A percentile compares a stretch with the other conserved stretches of the same genome.
Conservation (phyloP, 2,888 invertebrate species). For the Tetheella fluctuosa region DNA sequence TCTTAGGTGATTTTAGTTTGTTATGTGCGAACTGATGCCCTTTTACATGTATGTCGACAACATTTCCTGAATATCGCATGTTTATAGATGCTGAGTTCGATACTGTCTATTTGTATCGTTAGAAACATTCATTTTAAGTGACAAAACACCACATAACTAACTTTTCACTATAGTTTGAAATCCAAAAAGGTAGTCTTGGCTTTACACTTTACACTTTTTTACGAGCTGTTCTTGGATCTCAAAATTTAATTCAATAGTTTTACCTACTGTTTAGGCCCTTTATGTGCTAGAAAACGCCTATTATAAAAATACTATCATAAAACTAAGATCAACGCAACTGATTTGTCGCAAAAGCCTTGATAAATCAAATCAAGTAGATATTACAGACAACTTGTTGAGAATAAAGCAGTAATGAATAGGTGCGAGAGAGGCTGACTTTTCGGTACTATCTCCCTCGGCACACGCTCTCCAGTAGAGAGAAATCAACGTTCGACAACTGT, state of each 20-base stretch:
- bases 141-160: background rate
- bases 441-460: slow-evolving; percentile 1
- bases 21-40: slow-evolving; percentile 22
- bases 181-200: background rate
- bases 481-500: slow-evolving; percentile 26
- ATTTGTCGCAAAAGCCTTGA: background rate
- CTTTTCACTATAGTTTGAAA: background rate
- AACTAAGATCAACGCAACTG: background rate
- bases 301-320: background rate
- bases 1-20: slow-evolving; percentile 40
- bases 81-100: background rate
- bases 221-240: background rate
- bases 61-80: slow-evolving; percentile 15
- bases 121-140: background rate
- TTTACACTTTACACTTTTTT: too few species aligned
- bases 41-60: slow-evolving; percentile 17
- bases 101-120: background rate
- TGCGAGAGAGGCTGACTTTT: slow-evolving; percentile 6
- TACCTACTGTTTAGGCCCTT: background rate
- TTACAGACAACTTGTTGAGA: slow-evolving; percentile 3
- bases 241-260: background rate
- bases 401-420: slow-evolving; percentile 13
- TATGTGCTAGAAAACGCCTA: background rate
- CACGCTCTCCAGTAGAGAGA: slow-evolving; percentile 23
- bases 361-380: background rate